Evolutionary conservation across 2,888 invertebrate genomes (phyloP).

Genomic region (Euspilapteryx auroguttella): DNA sequence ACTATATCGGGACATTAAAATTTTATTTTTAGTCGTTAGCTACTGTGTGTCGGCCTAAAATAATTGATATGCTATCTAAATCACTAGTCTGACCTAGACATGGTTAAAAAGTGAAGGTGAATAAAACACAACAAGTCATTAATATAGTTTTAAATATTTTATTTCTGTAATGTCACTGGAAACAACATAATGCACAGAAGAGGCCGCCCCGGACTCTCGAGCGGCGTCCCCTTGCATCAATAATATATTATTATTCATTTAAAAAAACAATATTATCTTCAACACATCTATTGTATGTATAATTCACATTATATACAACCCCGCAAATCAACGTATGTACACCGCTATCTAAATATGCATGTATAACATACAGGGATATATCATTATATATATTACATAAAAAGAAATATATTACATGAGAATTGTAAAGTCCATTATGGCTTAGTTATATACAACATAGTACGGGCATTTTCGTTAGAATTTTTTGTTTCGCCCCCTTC

Average conservation of each 20-base stretch:
- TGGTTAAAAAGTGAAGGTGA: too few species aligned
- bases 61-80: too few species aligned
- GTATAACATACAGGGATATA: conserved; percentile 48
- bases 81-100: too few species aligned
- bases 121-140: conserved; percentile 22
- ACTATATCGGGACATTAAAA: too few species aligned
- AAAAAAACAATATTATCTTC: too few species aligned
- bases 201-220: conserved; percentile 40
- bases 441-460: conserved; percentile 42
- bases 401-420: too few species aligned
- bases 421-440: too few species aligned
- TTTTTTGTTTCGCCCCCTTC: conserved; percentile 52
- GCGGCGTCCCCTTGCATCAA: conserved; percentile 32
- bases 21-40: too few species aligned
- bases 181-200: conserved; percentile 43
- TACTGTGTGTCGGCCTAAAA: too few species aligned
- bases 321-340: conserved; percentile 45
- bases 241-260: too few species aligned
- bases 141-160: conserved; percentile 58
- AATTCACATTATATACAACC: conserved; percentile 42
- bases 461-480: conserved; percentile 51
- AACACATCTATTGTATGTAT: conserved; percentile 16
- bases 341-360: conserved; percentile 36
- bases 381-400: too few species aligned
- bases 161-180: conserved; percentile 56